Evolutionary conservation across 2,113 vertebrate genomes (phyloP).

Genomic region (Peromyscus maniculatus): DNA sequence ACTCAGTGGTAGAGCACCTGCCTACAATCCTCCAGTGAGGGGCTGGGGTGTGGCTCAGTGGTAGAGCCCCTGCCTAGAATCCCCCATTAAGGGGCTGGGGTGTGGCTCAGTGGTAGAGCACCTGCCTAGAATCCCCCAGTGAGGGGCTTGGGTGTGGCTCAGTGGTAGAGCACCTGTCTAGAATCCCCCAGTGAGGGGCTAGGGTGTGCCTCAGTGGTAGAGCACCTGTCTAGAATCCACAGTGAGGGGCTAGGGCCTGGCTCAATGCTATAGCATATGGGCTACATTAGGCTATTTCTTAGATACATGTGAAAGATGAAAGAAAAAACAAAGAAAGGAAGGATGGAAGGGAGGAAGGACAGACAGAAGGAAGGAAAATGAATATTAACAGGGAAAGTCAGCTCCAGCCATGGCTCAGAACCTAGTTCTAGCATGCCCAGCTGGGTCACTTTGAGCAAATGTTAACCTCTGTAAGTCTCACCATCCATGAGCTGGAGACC

Average conservation of each 20-base stretch:
- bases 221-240: background rate
- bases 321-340: background rate
- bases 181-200: background rate
- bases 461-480: background rate
- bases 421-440: rapidly evolving
- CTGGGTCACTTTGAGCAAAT: background rate
- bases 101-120: background rate
- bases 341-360: background rate
- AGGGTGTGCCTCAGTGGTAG: background rate
- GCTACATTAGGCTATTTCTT: background rate
- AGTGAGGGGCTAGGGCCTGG: background rate
- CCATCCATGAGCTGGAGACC: background rate
- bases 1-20: background rate
- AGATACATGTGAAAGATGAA: background rate
- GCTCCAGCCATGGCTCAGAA: background rate
- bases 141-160: background rate
- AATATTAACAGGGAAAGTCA: background rate
- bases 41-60: background rate
- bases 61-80: background rate
- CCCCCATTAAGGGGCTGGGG: too few relatives aligned
- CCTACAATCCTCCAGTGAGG: background rate
- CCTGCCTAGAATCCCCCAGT: background rate
- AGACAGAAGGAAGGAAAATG: background rate
- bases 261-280: background rate
- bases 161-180: background rate